A percentile compares a stretch with the other conserved stretches of the same genome.
phyloP scores from a whole-genome alignment of 1,140 invertebrate species.

The Antheraea pernyi region DNA sequence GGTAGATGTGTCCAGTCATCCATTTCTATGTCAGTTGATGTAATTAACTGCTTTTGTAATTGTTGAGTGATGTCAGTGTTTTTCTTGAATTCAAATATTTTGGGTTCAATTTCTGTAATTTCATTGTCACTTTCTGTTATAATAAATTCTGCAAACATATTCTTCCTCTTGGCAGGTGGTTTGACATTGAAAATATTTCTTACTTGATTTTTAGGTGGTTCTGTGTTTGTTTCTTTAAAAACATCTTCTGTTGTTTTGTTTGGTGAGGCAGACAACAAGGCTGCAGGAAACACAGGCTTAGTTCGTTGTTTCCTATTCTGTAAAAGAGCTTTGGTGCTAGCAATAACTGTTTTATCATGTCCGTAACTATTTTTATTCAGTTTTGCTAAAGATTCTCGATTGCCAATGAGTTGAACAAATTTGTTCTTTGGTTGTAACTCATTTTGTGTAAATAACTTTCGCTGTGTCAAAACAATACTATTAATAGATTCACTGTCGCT shows the following conservation, averaged over 20 bases:
- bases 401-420: conserved; percentile 44
- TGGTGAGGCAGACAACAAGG: conserved; percentile 48
- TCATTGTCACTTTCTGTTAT: conserved; percentile 66
- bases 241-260: conserved; percentile 55
- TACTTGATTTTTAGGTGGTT: conserved; percentile 38
- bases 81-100: conserved; percentile 53
- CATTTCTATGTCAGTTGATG: conserved; percentile 52
- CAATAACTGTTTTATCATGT: conserved; percentile 44
- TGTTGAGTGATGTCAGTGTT: conserved; percentile 1
- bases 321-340: conserved; percentile 50
- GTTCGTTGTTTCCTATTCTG: conserved; percentile 34
- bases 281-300: conserved; percentile 52
- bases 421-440: conserved; percentile 42
- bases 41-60: conserved; percentile 26
- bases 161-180: conserved; percentile 52
- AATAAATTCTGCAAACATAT: conserved; percentile 63
- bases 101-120: conserved; percentile 58
- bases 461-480: conserved; percentile 63
- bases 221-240: conserved; percentile 39
- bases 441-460: conserved; percentile 58
- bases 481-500: conserved; percentile 66
- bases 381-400: conserved; percentile 41
- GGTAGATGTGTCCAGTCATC: conserved; percentile 62
- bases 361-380: conserved; percentile 38
- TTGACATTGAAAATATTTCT: conserved; percentile 56